Evolutionary conservation across 2,888 invertebrate genomes (phyloP).

Genomic region (Rambutsinella grinnellia): DNA sequence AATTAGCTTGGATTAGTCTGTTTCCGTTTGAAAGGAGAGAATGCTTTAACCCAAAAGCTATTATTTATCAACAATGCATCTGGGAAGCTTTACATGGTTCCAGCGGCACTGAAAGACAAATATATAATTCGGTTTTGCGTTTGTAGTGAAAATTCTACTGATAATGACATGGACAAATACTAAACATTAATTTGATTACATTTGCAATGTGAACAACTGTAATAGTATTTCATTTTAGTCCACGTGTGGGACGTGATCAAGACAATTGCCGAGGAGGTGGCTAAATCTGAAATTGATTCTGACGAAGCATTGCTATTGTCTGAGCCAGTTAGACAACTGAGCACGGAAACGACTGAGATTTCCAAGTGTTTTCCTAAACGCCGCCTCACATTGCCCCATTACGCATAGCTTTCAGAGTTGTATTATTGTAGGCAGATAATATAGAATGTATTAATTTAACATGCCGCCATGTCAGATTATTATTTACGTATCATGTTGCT

Average conservation of each 20-base stretch:
- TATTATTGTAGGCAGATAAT: too few relatives aligned
- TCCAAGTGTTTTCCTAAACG: conserved; percentile 48
- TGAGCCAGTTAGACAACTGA: conserved; percentile 40
- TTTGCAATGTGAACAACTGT: not conserved
- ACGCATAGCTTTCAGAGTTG: too few relatives aligned
- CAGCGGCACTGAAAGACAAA: conserved; percentile 81
- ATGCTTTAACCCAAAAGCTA: conserved; percentile 81
- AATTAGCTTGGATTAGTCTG: conserved; percentile 80
- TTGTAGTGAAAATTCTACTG: conserved; percentile 81
- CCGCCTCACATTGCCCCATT: conserved; percentile 56
- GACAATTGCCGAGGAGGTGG: conserved; percentile 74
- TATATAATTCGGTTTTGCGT: conserved; percentile 87
- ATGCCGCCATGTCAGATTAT: too few relatives aligned
- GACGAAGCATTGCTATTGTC: conserved; percentile 3
- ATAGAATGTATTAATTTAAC: too few relatives aligned
- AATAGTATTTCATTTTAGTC: conserved; percentile 69
- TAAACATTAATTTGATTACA: too few relatives aligned
- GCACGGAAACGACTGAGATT: conserved; percentile 54
- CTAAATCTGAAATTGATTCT: conserved; percentile 48
- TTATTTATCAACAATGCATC: conserved; percentile 85
- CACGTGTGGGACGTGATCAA: conserved; percentile 77
- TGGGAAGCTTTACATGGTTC: conserved; percentile 89
- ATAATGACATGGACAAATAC: conserved; percentile 69
- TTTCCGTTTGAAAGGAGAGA: conserved; percentile 80
- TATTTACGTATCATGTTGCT: too few relatives aligned